A percentile compares a stretch with the other conserved stretches of the same genome.
phyloP scores from a whole-genome alignment of 2,888 invertebrate genomes.

The Dendrolimus pini region DNA sequence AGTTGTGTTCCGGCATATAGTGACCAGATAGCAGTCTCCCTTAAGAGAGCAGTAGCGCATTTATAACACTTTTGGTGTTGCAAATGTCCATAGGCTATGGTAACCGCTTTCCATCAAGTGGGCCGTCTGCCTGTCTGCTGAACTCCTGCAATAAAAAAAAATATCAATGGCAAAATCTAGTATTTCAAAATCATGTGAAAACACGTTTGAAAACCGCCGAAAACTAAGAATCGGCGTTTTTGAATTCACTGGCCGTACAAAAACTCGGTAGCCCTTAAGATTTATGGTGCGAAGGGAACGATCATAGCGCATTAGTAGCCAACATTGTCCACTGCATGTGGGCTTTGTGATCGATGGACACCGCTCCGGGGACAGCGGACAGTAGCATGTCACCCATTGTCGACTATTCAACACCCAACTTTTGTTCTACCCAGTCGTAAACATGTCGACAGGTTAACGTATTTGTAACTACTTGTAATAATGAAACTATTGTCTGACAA shows the following conservation, averaged over 20 bases:
- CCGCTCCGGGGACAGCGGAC: conserved; percentile 28
- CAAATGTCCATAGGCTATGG: too few species aligned
- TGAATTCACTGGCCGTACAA: conserved; percentile 25
- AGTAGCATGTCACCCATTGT: conserved; percentile 15
- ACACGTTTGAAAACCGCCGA: conserved; percentile 21
- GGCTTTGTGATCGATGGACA: conserved; percentile 36
- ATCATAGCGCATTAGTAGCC: conserved; percentile 71
- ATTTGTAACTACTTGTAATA: conserved; percentile 26
- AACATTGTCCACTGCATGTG: conserved; percentile 62
- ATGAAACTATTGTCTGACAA: neutral
- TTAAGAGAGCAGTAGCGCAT: too few species aligned
- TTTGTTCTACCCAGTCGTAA: conserved; percentile 63
- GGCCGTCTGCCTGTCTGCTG: too few species aligned
- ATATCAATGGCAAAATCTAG: too few species aligned
- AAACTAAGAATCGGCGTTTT: conserved; percentile 16
- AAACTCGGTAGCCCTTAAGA: conserved; percentile 50
- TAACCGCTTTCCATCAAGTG: too few species aligned
- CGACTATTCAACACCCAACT: conserved; percentile 10
- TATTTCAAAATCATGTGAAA: conserved; percentile 5
- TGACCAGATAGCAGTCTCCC: too few species aligned
- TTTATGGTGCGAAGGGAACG: conserved; percentile 61
- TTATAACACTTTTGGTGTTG: too few species aligned
- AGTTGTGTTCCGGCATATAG: too few species aligned
- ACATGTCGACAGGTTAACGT: conserved; percentile 67
- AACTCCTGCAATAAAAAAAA: too few species aligned